Evolutionary conservation across 2,797 vertebrate genomes (phyloP).

Genomic region (Hylomyscus alleni): DNA sequence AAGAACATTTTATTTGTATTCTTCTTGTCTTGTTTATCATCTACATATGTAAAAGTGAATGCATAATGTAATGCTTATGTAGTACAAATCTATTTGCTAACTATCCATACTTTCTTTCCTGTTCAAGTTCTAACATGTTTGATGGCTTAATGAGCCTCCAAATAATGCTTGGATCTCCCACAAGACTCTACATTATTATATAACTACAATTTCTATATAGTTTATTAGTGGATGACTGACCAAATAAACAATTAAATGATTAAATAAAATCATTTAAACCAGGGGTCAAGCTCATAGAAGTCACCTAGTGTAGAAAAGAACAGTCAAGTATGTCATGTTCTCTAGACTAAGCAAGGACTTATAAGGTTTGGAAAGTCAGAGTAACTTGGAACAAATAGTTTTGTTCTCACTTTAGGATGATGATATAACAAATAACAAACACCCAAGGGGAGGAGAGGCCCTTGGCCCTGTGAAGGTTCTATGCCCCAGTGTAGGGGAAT

Average conservation of each 20-base stretch:
- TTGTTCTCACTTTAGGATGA: conserved; percentile 4
- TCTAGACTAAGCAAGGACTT: not conserved
- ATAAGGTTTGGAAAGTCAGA: not conserved
- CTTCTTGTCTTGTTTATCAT: conserved; percentile 30
- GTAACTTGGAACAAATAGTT: not conserved
- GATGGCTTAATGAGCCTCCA: not conserved
- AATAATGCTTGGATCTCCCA: conserved; percentile 43
- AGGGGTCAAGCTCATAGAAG: not conserved
- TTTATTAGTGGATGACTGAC: conserved; percentile 38
- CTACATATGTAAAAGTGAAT: not conserved
- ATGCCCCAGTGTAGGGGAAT: no score
- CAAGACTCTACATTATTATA: not conserved
- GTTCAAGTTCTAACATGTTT: not conserved
- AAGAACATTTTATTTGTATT: conserved; percentile 2
- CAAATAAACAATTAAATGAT: not conserved
- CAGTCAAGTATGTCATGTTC: not conserved
- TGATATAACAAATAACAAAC: not conserved
- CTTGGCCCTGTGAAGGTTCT: no score
- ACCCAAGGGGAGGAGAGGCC: no score
- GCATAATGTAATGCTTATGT: not conserved
- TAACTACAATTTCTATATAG: conserved; percentile 20
- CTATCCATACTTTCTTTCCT: not conserved
- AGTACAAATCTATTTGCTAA: not conserved
- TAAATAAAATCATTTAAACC: conserved; percentile 19
- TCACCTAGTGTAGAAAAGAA: not conserved